A percentile compares a stretch with the other conserved stretches of the same genome.
Conservation (phyloP, 2,797 vertebrate species). For the Anguilla marmorata region DNA sequence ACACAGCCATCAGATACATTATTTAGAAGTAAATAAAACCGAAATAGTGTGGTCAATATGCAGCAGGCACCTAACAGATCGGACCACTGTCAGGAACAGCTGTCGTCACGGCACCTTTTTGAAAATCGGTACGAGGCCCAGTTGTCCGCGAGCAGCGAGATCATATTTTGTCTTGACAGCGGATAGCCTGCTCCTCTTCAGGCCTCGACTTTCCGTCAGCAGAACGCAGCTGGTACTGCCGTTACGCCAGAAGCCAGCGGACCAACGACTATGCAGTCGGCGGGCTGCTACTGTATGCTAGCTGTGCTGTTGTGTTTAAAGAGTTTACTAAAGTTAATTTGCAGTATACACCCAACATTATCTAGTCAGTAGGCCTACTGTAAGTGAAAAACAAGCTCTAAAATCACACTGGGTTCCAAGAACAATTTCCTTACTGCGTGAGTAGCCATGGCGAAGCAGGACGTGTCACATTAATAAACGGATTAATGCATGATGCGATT, state of each 20-base stretch:
- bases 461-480: neutral
- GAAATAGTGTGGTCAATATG: too few species aligned
- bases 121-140: neutral
- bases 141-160: neutral
- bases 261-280: neutral
- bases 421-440: neutral
- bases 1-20: too few species aligned
- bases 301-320: neutral
- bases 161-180: neutral
- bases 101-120: neutral
- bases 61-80: neutral
- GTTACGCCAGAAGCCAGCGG: too few species aligned
- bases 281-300: neutral
- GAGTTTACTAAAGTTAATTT: neutral
- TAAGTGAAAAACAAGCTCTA: neutral
- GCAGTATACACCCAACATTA: neutral
- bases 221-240: neutral
- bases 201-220: neutral
- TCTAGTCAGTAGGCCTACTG: neutral
- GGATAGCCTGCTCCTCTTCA: neutral
- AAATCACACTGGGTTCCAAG: neutral
- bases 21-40: too few species aligned
- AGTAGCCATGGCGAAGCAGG: neutral
- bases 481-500: neutral
- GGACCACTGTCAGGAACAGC: neutral